Conservation (phyloP, 2,113 vertebrate species). For the Hippolais icterina region DNA sequence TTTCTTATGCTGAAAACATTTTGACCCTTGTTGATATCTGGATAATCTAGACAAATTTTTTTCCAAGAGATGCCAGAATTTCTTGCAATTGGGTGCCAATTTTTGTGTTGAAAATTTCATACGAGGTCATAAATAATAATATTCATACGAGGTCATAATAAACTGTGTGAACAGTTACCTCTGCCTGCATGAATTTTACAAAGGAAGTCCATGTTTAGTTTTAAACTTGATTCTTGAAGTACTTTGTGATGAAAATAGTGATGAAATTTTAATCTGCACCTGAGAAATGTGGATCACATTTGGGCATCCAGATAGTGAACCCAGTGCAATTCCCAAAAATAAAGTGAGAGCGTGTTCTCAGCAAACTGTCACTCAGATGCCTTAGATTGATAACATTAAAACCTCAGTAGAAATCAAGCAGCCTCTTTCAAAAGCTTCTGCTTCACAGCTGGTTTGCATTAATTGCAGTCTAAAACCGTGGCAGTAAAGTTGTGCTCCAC, state of each 20-base stretch:
- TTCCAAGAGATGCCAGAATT: not conserved
- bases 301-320: not conserved
- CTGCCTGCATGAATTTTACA: not conserved
- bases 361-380: conserved; percentile 8
- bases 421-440: conserved; percentile 32
- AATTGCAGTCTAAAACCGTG: conserved; percentile 67
- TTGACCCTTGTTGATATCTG: not conserved
- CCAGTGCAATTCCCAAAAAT: not conserved
- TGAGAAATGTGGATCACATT: not conserved
- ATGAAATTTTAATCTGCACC: not conserved
- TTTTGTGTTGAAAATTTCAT: not conserved
- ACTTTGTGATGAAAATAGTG: not conserved
- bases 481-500: conserved; percentile 48
- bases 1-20: not conserved
- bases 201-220: not conserved
- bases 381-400: conserved; percentile 63
- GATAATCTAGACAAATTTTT: not conserved
- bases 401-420: conserved; percentile 47
- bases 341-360: not conserved
- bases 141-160: not conserved
- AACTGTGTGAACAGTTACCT: not conserved
- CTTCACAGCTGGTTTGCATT: conserved; percentile 78
- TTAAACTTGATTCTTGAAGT: not conserved
- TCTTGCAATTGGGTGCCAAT: not conserved
- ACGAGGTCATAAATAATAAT: not conserved